Base-by-base conservation (phyloP, 2,113 vertebrate genomes). In the Sitta europaea region DNA sequence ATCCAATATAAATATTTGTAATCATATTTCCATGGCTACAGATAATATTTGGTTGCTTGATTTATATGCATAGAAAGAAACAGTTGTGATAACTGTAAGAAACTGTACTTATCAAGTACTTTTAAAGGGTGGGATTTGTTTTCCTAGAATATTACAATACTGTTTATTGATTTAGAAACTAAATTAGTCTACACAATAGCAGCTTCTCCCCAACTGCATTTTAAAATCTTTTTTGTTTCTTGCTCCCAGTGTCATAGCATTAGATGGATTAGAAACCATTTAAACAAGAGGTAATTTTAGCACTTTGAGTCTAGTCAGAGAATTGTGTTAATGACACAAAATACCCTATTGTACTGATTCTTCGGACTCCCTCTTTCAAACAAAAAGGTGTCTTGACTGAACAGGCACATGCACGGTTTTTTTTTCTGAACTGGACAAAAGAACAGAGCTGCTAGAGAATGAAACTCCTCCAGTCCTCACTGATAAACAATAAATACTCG, bases 41-140 rank as follows among this genome's bases (percentile, higher is more conserved):
- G 97, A 96, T 95, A 96, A 82, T 98, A 98, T 98, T 98, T 98
- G 98, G 97, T 98, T 97, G 96, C 96, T 98, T 98, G 97, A 98
- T 97, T 98, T 98, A 98, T 98, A 98, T 98, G 98, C 98, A 98
- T 98, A 98, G 98, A 97, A 97, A 97, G 93, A 97, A 98, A 98
- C 97, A 98, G 97, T 98, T 97, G 94, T 96, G 92, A 90, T 95
- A 98, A 98, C 97, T 98, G 97, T 97, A 97, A 97, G 96, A 96
- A 97, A 95, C 75, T 93, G 97, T 96, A 98, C 97, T 98, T 97
- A 97, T 93, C 97, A 97, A 97, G 97, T 97, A 97, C 97, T 97
- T 97, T 97, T 89, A 96, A 97, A 94, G 93, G 96, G 93, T 59
- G 86, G 96, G 94, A 95, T 96, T 84, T 92, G 96, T 96, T 97